Evolutionary conservation across 2,113 vertebrate species (phyloP), one percentile per base, ranked within the genome.

Genomic region (Calyptomena viridis): DNA sequence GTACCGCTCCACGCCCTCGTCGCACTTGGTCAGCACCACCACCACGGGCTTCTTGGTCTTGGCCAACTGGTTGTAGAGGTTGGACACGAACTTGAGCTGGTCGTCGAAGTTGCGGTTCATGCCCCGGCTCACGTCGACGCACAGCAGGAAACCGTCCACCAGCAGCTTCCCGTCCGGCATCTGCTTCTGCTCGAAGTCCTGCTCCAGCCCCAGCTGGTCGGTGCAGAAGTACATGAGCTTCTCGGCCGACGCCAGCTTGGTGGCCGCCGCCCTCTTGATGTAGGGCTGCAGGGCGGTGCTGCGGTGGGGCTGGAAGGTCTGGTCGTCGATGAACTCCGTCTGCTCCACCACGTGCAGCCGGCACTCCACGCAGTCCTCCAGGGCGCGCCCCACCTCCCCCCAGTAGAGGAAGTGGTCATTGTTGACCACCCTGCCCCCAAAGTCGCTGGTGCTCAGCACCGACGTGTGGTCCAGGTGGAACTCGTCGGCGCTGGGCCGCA

Each of bases 171-270:
- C 99, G 47, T 99, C 99, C 0, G 99, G 99, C 99, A 99, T 99
- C 96, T 99, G 99, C 87, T 99, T 99, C 96, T 99, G 99, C 93
- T 99, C 99, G 96, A 99, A 99, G 98, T 99, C 99, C 97, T 99
- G 99, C 87, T 99, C 99, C 96, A 99, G 94, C 3, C 99, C 99
- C 39, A 99, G 97, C 97, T 99, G 99, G 96, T 99, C 99, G 50
- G 99, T 99, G 97, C 99, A 99, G 97, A 99, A 99, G 95, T 99
- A 99, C 99, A 99, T 99, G 68, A 99, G 98, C 91, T 99, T 99
- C 94, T 99, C 99, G 9, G 99, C 99, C 3, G 99, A 99, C 4
- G 99, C 99, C 63, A 99, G 95, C 90, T 99, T 99, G 95, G 98
- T 98, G 8, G 99, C 99, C 3, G 99, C 99, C 3, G 99, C 99